Conservation (phyloP, 2,113 vertebrate species). For the Corynorhinus townsendii region DNA sequence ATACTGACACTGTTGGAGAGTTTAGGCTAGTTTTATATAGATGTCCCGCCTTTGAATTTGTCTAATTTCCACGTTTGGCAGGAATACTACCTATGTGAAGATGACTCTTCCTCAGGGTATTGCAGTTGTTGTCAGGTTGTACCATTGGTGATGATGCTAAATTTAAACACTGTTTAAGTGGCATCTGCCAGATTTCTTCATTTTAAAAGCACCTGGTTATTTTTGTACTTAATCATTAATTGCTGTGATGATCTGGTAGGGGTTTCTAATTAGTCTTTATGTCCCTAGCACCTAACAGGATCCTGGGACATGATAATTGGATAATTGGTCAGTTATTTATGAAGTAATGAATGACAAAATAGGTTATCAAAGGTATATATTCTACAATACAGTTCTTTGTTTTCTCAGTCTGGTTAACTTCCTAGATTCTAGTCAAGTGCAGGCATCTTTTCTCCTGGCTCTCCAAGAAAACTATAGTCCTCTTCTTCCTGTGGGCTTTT, state of each 20-base stretch:
- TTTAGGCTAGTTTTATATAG: conserved; percentile 9
- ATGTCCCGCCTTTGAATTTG: not conserved
- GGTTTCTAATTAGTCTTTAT: conserved; percentile 35
- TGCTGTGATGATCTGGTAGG: not conserved
- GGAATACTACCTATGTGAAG: not conserved
- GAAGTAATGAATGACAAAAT: not conserved
- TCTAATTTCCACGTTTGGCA: not conserved
- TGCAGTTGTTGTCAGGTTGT: not conserved
- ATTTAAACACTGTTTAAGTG: conserved; percentile 35
- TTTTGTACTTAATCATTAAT: conserved; percentile 42
- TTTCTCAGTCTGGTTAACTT: conserved; percentile 21
- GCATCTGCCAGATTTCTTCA: not conserved
- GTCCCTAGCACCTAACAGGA: not conserved
- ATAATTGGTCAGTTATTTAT: not conserved
- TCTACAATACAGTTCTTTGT: not conserved
- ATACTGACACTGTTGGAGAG: not conserved
- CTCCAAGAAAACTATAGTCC: not conserved
- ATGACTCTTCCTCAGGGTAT: not conserved
- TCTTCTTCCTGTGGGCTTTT: not conserved
- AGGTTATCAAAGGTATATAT: not conserved
- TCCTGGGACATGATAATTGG: not conserved
- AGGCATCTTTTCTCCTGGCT: conserved; percentile 10
- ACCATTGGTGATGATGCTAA: not conserved
- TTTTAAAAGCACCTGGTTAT: conserved; percentile 18
- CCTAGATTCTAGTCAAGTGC: not conserved